Evolutionary conservation across 2,888 invertebrate species (phyloP).

Genomic region (Crocallis elinguaria): DNA sequence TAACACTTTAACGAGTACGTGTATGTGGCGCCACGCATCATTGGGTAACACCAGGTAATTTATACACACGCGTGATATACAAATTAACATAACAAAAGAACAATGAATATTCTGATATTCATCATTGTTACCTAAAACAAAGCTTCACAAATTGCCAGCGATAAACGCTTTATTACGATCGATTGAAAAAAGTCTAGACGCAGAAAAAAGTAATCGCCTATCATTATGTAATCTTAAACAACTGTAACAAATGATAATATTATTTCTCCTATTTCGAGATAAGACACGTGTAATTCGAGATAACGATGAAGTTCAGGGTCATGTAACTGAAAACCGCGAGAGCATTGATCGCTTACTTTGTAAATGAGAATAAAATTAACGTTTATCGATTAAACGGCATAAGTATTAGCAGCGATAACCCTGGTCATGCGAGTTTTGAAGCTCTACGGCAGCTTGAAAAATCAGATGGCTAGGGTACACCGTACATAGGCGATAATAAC

Average conservation of each 20-base stretch:
- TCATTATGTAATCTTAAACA: slow-evolving; percentile 32
- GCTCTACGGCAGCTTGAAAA: slow-evolving; percentile 39
- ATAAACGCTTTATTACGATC: slow-evolving; percentile 24
- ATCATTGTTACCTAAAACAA: slow-evolving; percentile 19
- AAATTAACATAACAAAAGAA: slow-evolving; percentile 17
- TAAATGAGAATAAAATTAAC: slow-evolving; percentile 23
- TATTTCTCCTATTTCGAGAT: slow-evolving; percentile 29
- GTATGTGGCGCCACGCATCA: slow-evolving; percentile 20
- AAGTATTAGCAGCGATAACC: slow-evolving; percentile 46
- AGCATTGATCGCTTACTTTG: slow-evolving; percentile 42
- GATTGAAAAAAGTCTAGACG: slow-evolving; percentile 32
- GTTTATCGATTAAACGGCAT: slow-evolving; percentile 22
- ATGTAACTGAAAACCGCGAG: slow-evolving; percentile 31
- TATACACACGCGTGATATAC: slow-evolving; percentile 6
- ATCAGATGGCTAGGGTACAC: too few species aligned
- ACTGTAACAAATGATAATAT: slow-evolving; percentile 31
- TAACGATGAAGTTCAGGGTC: slow-evolving; percentile 38
- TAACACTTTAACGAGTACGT: slow-evolving; percentile 11
- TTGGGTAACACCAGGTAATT: slow-evolving; percentile 33
- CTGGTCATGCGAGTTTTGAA: slow-evolving; percentile 48
- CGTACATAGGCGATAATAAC: slow-evolving; percentile 43
- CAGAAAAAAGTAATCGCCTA: slow-evolving; percentile 26
- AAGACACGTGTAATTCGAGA: slow-evolving; percentile 37
- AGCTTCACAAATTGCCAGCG: slow-evolving; percentile 21
- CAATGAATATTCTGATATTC: slow-evolving; percentile 11